A percentile compares a stretch with the other conserved stretches of the same genome.
Conservation (phyloP, 2,113 vertebrate species). For the Romanogobio albipinnatus region DNA sequence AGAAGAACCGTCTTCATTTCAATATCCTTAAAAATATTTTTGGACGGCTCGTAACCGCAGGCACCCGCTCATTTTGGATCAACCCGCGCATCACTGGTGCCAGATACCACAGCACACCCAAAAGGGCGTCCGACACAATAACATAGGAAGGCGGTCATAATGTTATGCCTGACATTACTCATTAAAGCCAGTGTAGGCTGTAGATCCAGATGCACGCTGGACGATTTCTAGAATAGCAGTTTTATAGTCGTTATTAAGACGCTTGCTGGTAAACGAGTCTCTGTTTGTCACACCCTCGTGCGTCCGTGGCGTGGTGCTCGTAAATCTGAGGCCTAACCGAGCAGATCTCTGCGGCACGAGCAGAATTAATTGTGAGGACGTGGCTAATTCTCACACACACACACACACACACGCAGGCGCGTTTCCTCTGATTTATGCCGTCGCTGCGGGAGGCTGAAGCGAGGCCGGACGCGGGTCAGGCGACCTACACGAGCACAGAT, state of each 20-base stretch:
- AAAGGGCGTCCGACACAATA: too few species aligned
- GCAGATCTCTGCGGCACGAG: slow-evolving; percentile 24
- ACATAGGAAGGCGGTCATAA: too few species aligned
- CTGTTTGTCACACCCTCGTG: slow-evolving; percentile 42
- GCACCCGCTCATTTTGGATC: too few species aligned
- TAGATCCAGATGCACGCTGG: not conserved
- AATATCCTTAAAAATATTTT: too few species aligned
- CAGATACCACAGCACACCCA: too few species aligned
- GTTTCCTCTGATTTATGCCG: slow-evolving; percentile 53
- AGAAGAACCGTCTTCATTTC: too few species aligned
- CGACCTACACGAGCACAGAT: too few species aligned
- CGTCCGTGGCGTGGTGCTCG: slow-evolving; percentile 27
- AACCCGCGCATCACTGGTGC: too few species aligned
- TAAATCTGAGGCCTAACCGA: slow-evolving; percentile 56
- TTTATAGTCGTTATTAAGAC: not conserved
- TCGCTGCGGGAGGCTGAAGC: not conserved
- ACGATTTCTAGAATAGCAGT: not conserved
- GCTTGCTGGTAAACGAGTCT: slow-evolving; percentile 5
- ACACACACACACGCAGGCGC: not conserved
- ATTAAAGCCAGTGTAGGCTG: not conserved
- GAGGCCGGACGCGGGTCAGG: too few species aligned
- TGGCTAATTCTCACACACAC: slow-evolving; percentile 37
- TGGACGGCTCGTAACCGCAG: too few species aligned
- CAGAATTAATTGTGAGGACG: slow-evolving; percentile 54
- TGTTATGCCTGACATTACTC: not conserved